Percentiles rank a stretch among this genome's conserved stretches.
These are phyloP conservation scores for Macropodus opercularis DNA, from an alignment of 2,797 vertebrate species.

Conservation along the genomic window DNA sequence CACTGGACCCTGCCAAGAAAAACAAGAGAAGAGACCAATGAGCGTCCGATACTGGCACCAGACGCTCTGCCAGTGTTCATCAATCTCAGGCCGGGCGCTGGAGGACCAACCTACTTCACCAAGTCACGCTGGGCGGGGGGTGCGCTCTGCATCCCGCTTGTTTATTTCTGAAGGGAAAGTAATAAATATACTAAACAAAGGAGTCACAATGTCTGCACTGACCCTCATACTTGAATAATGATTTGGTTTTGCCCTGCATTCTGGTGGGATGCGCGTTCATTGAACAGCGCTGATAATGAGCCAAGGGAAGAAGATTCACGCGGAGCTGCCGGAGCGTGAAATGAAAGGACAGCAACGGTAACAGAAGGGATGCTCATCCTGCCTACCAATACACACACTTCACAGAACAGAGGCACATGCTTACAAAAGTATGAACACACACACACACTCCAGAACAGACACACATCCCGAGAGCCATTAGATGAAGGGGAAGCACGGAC, in stretches of 20 bases:
- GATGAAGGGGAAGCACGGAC: constrained; percentile 49
- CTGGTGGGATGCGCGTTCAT: constrained; percentile 66
- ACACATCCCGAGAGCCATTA: constrained; percentile 55
- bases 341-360: constrained; percentile 82
- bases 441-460: constrained; percentile 32
- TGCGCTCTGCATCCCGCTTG: constrained; percentile 56
- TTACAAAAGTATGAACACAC: constrained; percentile 42
- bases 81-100: constrained; percentile 46
- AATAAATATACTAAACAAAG: constrained; percentile 73
- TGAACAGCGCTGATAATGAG: constrained; percentile 85
- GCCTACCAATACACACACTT: constrained; percentile 60
- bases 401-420: constrained; percentile 42
- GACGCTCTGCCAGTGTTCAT: constrained; percentile 49
- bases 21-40: constrained; percentile 52
- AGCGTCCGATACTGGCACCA: constrained; percentile 62
- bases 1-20: constrained; percentile 82
- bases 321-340: constrained; percentile 81
- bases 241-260: constrained; percentile 73
- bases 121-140: constrained; percentile 26
- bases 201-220: constrained; percentile 68
- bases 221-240: constrained; percentile 81
- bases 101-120: constrained; percentile 36
- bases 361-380: constrained; percentile 77
- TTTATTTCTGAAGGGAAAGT: constrained; percentile 69
- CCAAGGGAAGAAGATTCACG: constrained; percentile 83